Conservation (phyloP, 2,888 invertebrate species). For the Ennomos fuscantarius region DNA sequence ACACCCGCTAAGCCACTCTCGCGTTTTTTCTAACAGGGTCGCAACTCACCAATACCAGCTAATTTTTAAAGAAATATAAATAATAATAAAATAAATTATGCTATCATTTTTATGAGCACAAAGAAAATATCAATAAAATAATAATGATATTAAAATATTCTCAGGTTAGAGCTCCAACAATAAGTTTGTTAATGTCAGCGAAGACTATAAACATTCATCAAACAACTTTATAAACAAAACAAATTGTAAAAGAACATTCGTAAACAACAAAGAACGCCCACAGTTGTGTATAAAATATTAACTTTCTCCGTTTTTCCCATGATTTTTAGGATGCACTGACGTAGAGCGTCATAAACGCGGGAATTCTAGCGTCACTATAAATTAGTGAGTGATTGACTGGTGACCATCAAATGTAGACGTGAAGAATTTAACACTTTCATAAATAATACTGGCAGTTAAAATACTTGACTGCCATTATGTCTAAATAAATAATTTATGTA, state of each 20-base stretch:
- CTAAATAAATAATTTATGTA: too few relatives aligned
- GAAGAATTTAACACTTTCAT: constrained; percentile 38
- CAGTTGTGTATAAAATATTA: constrained; percentile 41
- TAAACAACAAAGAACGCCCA: constrained; percentile 46
- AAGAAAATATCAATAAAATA: not conserved
- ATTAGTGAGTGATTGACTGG: constrained; percentile 44
- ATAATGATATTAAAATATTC: too few relatives aligned
- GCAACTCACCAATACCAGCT: too few relatives aligned
- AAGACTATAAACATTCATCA: constrained; percentile 32
- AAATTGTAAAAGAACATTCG: constrained; percentile 39
- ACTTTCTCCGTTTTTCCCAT: constrained; percentile 38
- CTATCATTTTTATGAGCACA: not conserved
- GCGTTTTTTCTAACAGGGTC: too few relatives aligned
- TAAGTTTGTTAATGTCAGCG: constrained; percentile 1
- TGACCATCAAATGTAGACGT: constrained; percentile 36
- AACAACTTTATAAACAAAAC: constrained; percentile 44
- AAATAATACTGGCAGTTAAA: constrained; percentile 27
- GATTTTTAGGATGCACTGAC: constrained; percentile 19
- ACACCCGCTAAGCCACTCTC: too few relatives aligned
- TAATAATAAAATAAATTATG: not conserved
- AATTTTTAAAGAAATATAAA: too few relatives aligned
- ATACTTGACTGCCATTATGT: constrained; percentile 6
- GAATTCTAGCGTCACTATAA: constrained; percentile 43
- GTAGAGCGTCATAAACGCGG: constrained; percentile 44
- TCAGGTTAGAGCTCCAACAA: not conserved